A percentile compares a stretch with the other conserved stretches of the same genome.
Evolutionary conservation across 2,113 vertebrate species (phyloP).

Genomic region (Centropristis striata): DNA sequence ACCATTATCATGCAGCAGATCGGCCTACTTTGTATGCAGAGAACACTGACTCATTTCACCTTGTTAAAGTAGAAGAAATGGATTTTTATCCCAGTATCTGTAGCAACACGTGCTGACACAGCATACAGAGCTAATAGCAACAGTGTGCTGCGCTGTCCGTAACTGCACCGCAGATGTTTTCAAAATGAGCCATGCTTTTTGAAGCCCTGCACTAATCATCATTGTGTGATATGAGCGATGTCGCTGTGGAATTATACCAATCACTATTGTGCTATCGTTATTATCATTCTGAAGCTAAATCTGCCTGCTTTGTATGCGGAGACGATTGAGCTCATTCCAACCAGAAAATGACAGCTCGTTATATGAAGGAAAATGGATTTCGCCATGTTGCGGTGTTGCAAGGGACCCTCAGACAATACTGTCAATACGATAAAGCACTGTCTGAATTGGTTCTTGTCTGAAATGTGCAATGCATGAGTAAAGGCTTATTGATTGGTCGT

Average conservation of each 20-base stretch:
- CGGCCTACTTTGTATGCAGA: slow-evolving; percentile 22
- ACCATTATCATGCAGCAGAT: not conserved
- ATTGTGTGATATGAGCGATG: slow-evolving; percentile 18
- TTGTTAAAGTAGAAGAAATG: slow-evolving; percentile 19
- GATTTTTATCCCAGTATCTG: slow-evolving; percentile 10
- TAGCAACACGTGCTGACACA: slow-evolving; percentile 5
- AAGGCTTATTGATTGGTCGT: slow-evolving; percentile 54
- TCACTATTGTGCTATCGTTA: slow-evolving; percentile 23
- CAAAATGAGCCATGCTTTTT: slow-evolving; percentile 6
- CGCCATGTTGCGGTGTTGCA: slow-evolving; percentile 30
- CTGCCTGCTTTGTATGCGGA: slow-evolving; percentile 46
- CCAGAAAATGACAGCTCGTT: slow-evolving; percentile 73
- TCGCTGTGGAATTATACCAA: slow-evolving; percentile 34
- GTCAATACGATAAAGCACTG: slow-evolving; percentile 52
- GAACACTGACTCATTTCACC: not conserved
- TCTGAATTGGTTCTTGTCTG: slow-evolving; percentile 47
- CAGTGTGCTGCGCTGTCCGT: not conserved
- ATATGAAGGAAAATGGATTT: slow-evolving; percentile 60
- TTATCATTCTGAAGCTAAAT: slow-evolving; percentile 38
- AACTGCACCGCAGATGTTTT: slow-evolving; percentile 10
- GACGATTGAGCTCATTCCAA: slow-evolving; percentile 47
- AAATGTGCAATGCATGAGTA: slow-evolving; percentile 59
- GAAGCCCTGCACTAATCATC: slow-evolving; percentile 6
- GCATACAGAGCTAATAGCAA: not conserved
- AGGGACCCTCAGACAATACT: slow-evolving; percentile 52